A percentile compares a stretch with the other conserved stretches of the same genome.
These are phyloP conservation scores for Hestina assimilis DNA, from an alignment of 1,140 invertebrate species.

Conservation along the genomic window DNA sequence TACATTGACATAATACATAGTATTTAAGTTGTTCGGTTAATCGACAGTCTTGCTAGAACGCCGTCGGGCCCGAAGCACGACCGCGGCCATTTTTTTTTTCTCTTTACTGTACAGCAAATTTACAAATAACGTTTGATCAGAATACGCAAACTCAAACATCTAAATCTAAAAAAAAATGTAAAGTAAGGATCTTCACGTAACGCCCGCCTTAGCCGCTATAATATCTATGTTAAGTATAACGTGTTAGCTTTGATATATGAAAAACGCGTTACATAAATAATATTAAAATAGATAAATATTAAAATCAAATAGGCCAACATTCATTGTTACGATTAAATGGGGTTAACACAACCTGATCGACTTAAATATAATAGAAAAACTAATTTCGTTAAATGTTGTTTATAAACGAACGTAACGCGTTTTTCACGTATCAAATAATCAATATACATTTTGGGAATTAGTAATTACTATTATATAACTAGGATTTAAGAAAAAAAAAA, in stretches of 20 bases:
- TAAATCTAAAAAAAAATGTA: constrained; percentile 68
- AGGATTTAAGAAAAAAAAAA: constrained; percentile 67
- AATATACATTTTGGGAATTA: constrained; percentile 65
- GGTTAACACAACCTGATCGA: constrained; percentile 59
- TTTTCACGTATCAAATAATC: constrained; percentile 58
- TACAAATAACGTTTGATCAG: constrained; percentile 74
- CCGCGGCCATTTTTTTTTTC: constrained; percentile 35
- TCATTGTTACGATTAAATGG: constrained; percentile 65
- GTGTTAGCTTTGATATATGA: constrained; percentile 55
- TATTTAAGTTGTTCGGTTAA: constrained; percentile 69
- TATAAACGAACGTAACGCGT: constrained; percentile 41
- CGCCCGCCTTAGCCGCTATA: constrained; percentile 71
- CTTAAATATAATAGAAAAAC: constrained; percentile 22
- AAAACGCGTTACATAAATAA: constrained; percentile 41
- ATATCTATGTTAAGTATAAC: constrained; percentile 74
- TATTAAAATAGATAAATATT: constrained; percentile 39
- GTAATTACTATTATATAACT: constrained; percentile 67
- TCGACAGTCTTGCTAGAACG: constrained; percentile 53
- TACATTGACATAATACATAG: constrained; percentile 71
- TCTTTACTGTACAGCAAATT: constrained; percentile 70
- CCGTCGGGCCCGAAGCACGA: constrained; percentile 39
- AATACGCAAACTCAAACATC: constrained; percentile 72
- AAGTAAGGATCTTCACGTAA: constrained; percentile 62
- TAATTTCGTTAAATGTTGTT: too few relatives aligned
- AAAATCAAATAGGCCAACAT: constrained; percentile 70